Evolutionary conservation across 2,888 invertebrate genomes (phyloP).

Genomic region (Apotomis betuletana): DNA sequence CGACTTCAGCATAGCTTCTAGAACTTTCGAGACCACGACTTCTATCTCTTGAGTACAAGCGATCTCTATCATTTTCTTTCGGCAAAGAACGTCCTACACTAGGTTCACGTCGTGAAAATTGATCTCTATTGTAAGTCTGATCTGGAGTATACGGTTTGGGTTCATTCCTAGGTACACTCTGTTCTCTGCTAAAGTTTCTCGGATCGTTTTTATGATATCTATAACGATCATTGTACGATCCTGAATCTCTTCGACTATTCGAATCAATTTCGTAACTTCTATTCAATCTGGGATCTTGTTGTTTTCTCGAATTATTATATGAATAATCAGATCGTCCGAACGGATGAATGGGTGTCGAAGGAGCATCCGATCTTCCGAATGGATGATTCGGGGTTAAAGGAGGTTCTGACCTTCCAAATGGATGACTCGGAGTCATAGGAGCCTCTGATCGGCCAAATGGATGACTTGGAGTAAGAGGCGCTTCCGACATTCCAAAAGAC

Average conservation of each 20-base stretch:
- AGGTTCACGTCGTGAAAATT: constrained; percentile 48
- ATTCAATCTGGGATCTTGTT: constrained; percentile 63
- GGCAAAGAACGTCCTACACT: constrained; percentile 47
- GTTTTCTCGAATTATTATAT: constrained; percentile 47
- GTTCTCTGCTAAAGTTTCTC: constrained; percentile 54
- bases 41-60: constrained; percentile 47
- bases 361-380: constrained; percentile 46
- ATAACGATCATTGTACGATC: constrained; percentile 56
- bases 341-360: constrained; percentile 43
- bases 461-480: constrained; percentile 55
- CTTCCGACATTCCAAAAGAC: constrained; percentile 45
- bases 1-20: constrained; percentile 50
- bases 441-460: constrained; percentile 52
- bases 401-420: constrained; percentile 52
- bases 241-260: constrained; percentile 53
- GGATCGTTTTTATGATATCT: constrained; percentile 31
- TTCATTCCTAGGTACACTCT: constrained; percentile 52
- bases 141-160: constrained; percentile 48
- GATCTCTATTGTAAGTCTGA: constrained; percentile 51
- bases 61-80: constrained; percentile 50
- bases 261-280: constrained; percentile 60
- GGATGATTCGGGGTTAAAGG: constrained; percentile 48
- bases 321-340: constrained; percentile 48
- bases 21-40: constrained; percentile 43
- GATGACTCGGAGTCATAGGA: constrained; percentile 49